Conservation (phyloP, 2,113 vertebrate genomes). For the Amphiprion ocellaris region DNA sequence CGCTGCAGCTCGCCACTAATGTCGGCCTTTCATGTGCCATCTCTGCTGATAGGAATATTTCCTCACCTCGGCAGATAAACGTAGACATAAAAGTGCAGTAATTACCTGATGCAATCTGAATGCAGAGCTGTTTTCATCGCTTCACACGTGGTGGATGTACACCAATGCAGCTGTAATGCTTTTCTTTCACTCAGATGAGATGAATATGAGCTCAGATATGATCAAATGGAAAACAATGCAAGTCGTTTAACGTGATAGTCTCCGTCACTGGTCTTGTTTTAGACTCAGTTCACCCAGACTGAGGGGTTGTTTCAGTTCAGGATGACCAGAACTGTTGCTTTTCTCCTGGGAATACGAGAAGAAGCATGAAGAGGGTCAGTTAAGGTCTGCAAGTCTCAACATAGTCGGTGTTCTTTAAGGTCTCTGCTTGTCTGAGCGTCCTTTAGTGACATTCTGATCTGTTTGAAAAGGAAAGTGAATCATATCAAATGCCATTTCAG, state of each 20-base stretch:
- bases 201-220: constrained; percentile 18
- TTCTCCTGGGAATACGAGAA: constrained; percentile 34
- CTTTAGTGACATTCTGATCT: constrained; percentile 41
- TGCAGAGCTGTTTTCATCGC: constrained; percentile 31
- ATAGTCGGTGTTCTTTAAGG: constrained; percentile 33
- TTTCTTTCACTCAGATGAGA: constrained; percentile 9
- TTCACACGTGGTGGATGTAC: constrained; percentile 9
- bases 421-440: constrained; percentile 32
- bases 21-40: constrained; percentile 60
- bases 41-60: constrained; percentile 64
- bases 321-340: constrained; percentile 24
- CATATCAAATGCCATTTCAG: constrained; percentile 44
- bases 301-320: constrained; percentile 35
- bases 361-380: constrained; percentile 36
- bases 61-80: constrained; percentile 46
- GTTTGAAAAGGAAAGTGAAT: constrained; percentile 45
- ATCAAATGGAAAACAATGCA: constrained; percentile 41
- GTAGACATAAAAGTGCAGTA: constrained; percentile 61
- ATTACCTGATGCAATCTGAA: constrained; percentile 71
- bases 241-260: background rate
- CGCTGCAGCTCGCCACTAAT: constrained; percentile 26
- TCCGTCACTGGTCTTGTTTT: constrained; percentile 19
- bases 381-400: constrained; percentile 37
- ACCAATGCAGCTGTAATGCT: constrained; percentile 4
- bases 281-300: constrained; percentile 22